Base-by-base conservation (phyloP, 30 jellyfish, hydroid and myxozoan genomes). In the Chironex yamaguchii region DNA sequence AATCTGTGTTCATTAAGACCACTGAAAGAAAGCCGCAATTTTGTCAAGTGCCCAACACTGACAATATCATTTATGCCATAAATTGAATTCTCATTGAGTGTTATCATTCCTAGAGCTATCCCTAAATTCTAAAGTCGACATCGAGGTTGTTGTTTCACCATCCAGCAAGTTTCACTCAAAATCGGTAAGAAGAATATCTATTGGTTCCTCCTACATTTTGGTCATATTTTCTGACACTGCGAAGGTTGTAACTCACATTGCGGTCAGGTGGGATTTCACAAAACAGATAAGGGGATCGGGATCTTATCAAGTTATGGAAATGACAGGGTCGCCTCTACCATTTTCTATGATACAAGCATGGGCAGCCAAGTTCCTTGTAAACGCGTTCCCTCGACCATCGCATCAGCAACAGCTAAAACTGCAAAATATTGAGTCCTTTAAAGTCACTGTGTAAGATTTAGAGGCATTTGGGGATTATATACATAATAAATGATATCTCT, bases 111-210 rank as follows among this genome's bases (percentile, higher is more conserved):
- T 2, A 63, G 9, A 26, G 31, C 9, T 63, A 2, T 13, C 2
- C 4, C 2, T 3, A 3, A 63, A n/a, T 63, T 63, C 76, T 26
- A 21, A 63, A 63, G 31, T 25, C 35, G 2, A 63, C 3, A 3
- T 63, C 14, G 2, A 63, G 32, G 28, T 63, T 25, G 49, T 63
- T 63, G 51, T 25, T 21, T 63, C 51, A 63, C 14, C 0, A 63
- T 25, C 25, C 76, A 63, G 51, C 35, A 63, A 63, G 14, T 63
- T 63, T 50, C 76, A 63, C 76, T 63, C 53, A 62, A 63, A 63
- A 63, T 26, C 24, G 28, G 76, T 21, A 63, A 26, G 17, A 26
- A 26, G 76, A 25, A 63, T 26, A 63, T 63, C 28, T 22, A 20
- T 63, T 50, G 28, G 76, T 63, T 63, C 76, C 31, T 63, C 76